Conservation (phyloP, 1,140 invertebrate species). For the Sycophila sp. region DNA sequence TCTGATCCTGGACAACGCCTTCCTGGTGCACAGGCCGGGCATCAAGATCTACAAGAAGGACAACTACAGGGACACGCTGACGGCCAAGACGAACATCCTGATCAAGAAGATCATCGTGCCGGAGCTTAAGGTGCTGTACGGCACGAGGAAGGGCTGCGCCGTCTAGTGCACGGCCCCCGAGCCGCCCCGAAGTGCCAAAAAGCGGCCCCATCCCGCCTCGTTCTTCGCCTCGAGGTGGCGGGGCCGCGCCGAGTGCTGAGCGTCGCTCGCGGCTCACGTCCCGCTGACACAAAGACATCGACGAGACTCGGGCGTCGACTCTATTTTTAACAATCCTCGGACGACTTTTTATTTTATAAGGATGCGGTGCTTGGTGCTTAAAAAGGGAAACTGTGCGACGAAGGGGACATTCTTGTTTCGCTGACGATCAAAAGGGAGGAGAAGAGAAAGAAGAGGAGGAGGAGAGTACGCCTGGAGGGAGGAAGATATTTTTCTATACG, state of each 20-base stretch:
- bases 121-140: slow-evolving; percentile 85
- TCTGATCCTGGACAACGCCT: slow-evolving; percentile 89
- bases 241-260: too few species aligned
- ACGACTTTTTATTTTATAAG: neutral
- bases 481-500: neutral
- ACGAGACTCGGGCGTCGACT: too few species aligned
- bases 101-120: slow-evolving; percentile 85
- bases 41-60: slow-evolving; percentile 85
- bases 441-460: too few species aligned
- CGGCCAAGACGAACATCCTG: slow-evolving; percentile 80
- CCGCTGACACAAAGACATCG: too few species aligned
- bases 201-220: neutral
- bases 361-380: slow-evolving; percentile 21
- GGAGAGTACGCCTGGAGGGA: neutral
- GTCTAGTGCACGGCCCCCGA: slow-evolving; percentile 68
- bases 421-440: too few species aligned
- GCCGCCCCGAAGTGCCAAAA: slow-evolving; percentile 21
- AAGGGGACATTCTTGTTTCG: slow-evolving; percentile 16
- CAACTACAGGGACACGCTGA: slow-evolving; percentile 77
- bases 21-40: slow-evolving; percentile 87
- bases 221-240: neutral
- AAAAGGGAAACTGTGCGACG: neutral
- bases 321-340: neutral
- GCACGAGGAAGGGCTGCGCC: slow-evolving; percentile 80
- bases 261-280: too few species aligned